These are phyloP conservation scores for Chrysogorgia sp. DNA, from an alignment of 92 coral and sea anemone species.

Conservation along the genomic window DNA sequence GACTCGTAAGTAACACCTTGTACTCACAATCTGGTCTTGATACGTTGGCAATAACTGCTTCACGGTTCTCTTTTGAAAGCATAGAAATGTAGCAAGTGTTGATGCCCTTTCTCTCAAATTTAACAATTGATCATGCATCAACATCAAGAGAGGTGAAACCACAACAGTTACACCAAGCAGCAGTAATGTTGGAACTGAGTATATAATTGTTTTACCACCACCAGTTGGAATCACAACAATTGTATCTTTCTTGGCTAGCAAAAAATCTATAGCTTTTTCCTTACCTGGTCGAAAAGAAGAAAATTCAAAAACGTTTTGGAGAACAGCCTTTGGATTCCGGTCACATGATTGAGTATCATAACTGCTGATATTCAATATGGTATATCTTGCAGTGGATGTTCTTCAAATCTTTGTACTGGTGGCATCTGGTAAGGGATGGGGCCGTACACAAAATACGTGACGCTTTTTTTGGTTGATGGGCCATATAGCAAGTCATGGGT, in stretches of 20 bases:
- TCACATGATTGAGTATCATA: slow-evolving; percentile 2
- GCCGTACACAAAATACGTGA: no score
- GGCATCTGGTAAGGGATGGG: not conserved
- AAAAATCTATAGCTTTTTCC: not conserved
- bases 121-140: slow-evolving; percentile 7
- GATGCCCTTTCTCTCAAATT: slow-evolving; percentile 4
- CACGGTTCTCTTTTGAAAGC: slow-evolving; percentile 5
- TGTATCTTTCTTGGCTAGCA: not conserved
- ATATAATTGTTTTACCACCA: slow-evolving; percentile 10
- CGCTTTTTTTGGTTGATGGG: no score
- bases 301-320: not conserved
- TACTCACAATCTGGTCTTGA: slow-evolving; percentile 5
- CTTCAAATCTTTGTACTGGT: not conserved
- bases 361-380: not conserved
- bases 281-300: slow-evolving; percentile 3
- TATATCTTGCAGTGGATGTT: slow-evolving; percentile 1
- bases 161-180: slow-evolving; percentile 15
- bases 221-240: slow-evolving; percentile 10
- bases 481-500: no score
- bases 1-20: slow-evolving; percentile 7
- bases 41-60: slow-evolving; percentile 10
- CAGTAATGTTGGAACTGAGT: slow-evolving; percentile 6
- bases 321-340: not conserved
- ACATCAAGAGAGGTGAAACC: slow-evolving; percentile 2
- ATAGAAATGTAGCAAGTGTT: slow-evolving; percentile 8